Evolutionary conservation across 2,888 invertebrate genomes (phyloP).

Genomic region (Dasysyrphus albostriatus): DNA sequence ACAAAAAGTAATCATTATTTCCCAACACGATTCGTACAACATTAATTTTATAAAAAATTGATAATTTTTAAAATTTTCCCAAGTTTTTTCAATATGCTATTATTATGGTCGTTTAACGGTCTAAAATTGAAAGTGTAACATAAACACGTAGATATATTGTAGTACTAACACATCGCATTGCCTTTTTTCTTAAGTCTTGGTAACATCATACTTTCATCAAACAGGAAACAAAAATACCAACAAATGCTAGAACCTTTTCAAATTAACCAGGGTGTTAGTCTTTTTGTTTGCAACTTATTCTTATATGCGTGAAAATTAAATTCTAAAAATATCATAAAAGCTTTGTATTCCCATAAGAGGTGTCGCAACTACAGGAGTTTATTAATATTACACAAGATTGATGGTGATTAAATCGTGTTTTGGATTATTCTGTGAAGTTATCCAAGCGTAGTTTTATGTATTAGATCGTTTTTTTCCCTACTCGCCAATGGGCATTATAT

Average conservation of each 20-base stretch:
- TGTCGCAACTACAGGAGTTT: neutral
- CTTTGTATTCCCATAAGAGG: neutral
- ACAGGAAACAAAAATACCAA: neutral
- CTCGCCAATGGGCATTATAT: neutral
- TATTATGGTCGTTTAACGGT: too few relatives aligned
- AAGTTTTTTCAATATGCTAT: too few relatives aligned
- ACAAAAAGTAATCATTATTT: too few relatives aligned
- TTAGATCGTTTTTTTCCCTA: neutral
- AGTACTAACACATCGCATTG: too few relatives aligned
- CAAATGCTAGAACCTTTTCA: neutral
- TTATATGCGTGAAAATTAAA: neutral
- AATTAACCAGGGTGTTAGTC: neutral
- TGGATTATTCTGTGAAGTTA: neutral
- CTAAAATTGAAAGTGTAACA: too few relatives aligned
- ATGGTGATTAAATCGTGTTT: constrained; percentile 34
- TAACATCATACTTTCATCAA: too few relatives aligned
- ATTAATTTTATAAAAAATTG: too few relatives aligned
- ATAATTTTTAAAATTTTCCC: too few relatives aligned
- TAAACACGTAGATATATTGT: too few relatives aligned
- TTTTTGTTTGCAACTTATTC: neutral
- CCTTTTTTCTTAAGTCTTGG: too few relatives aligned
- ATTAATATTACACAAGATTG: constrained; percentile 10
- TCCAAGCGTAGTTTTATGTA: neutral
- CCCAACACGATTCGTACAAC: too few relatives aligned
- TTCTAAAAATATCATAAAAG: neutral